Conservation (phyloP, 2,113 vertebrate genomes). For the Prunella fulvescens region DNA sequence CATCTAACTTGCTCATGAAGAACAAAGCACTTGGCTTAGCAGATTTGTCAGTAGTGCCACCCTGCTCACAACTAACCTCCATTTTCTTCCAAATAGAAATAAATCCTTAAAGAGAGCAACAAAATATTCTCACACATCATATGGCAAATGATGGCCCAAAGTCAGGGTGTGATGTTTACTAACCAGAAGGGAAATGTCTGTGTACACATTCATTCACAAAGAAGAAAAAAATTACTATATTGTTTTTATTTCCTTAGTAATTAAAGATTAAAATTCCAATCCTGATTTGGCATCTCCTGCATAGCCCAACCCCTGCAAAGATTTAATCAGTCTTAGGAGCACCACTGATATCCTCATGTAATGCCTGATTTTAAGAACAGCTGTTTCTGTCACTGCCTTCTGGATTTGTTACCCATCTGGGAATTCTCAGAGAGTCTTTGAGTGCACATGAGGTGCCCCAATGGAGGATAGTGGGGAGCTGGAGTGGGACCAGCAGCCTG, state of each 20-base stretch:
- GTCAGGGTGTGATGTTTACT: conserved; percentile 15
- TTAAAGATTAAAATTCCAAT: neutral
- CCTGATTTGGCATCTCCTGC: neutral
- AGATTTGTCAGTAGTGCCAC: neutral
- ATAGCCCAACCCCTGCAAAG: neutral
- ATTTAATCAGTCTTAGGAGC: neutral
- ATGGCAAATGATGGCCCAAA: conserved; percentile 26
- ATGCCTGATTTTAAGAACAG: neutral
- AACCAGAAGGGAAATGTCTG: neutral
- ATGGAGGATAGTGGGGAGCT: fast-evolving
- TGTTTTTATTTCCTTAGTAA: neutral
- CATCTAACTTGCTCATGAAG: conserved; percentile 1
- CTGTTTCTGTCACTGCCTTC: neutral
- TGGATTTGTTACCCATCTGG: neutral
- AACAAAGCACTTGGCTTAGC: conserved; percentile 9
- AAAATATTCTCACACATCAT: conserved; percentile 46
- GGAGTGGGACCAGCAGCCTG: neutral
- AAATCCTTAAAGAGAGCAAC: conserved; percentile 50
- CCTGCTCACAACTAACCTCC: neutral
- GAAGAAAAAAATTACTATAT: neutral
- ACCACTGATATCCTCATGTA: neutral
- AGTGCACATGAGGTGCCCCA: neutral
- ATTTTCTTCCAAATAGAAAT: conserved; percentile 1
- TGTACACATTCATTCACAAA: neutral
- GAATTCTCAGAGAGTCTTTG: neutral